phyloP scores from a whole-genome alignment of 2,113 vertebrate genomes.

The Leptobrachium leishanense region DNA sequence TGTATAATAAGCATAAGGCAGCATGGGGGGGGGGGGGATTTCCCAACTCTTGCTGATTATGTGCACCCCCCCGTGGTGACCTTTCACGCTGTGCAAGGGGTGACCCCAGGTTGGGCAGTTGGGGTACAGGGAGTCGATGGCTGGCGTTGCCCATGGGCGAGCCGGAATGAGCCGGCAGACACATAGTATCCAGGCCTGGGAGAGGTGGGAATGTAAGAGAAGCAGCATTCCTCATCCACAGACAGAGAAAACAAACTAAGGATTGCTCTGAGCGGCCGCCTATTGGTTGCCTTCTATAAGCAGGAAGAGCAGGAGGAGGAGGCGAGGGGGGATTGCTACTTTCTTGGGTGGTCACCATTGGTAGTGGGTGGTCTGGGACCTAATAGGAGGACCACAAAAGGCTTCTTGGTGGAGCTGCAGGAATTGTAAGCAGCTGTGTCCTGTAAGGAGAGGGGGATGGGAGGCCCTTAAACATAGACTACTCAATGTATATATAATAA shows the following conservation, averaged over 20 bases:
- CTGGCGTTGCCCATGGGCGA: neutral
- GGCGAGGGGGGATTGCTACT: conserved; percentile 24
- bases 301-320: conserved; percentile 44
- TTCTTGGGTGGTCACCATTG: conserved; percentile 60
- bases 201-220: conserved; percentile 16
- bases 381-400: conserved; percentile 39
- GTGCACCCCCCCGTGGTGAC: too few relatives aligned
- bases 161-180: neutral
- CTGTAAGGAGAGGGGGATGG: conserved; percentile 37
- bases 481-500: conserved; percentile 3
- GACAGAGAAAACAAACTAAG: conserved; percentile 43
- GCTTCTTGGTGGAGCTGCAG: conserved; percentile 40
- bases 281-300: conserved; percentile 42
- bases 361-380: conserved; percentile 60
- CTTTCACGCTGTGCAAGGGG: too few relatives aligned
- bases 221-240: conserved; percentile 31
- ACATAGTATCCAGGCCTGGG: neutral
- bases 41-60: too few relatives aligned
- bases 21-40: too few relatives aligned
- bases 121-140: neutral
- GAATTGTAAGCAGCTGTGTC: conserved; percentile 34
- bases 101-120: too few relatives aligned
- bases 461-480: conserved; percentile 34
- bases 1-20: too few relatives aligned
- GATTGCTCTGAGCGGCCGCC: conserved; percentile 12